Evolutionary conservation across 2,797 vertebrate species (phyloP).

Genomic region (Pantherophis vulpinus): DNA sequence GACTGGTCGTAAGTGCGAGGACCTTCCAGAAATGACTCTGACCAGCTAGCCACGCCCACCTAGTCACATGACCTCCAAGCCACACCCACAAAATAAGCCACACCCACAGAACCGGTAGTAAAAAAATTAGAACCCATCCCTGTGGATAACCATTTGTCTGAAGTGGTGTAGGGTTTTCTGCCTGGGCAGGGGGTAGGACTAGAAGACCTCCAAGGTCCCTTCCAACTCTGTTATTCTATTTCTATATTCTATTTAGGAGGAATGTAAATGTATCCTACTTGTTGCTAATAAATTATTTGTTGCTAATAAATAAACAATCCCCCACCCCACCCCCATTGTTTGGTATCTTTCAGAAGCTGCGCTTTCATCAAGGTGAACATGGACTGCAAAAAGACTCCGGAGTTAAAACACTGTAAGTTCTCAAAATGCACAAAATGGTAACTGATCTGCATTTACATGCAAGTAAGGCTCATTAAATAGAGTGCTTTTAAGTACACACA

Average conservation of each 20-base stretch:
- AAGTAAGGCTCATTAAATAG: background rate
- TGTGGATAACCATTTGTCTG: no score
- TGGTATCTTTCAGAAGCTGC: background rate
- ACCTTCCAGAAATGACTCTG: no score
- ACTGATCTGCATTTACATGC: background rate
- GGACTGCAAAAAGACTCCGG: background rate
- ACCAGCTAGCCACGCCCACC: no score
- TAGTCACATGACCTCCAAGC: no score
- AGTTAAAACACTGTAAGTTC: background rate
- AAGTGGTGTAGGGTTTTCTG: no score
- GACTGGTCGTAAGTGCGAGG: no score
- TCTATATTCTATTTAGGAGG: slow-evolving; percentile 9
- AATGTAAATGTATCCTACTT: background rate
- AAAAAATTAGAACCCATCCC: no score
- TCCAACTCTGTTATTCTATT: no score
- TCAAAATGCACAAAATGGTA: background rate
- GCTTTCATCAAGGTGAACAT: background rate
- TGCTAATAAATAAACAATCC: background rate
- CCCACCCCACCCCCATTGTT: background rate
- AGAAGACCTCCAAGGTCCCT: no score
- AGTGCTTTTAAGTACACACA: background rate
- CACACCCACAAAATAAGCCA: no score
- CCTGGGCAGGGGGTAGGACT: no score
- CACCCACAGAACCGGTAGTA: no score
- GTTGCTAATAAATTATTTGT: background rate